Evolutionary conservation across 2,888 invertebrate species (phyloP).

Genomic region (Melangyna quadrimaculata): DNA sequence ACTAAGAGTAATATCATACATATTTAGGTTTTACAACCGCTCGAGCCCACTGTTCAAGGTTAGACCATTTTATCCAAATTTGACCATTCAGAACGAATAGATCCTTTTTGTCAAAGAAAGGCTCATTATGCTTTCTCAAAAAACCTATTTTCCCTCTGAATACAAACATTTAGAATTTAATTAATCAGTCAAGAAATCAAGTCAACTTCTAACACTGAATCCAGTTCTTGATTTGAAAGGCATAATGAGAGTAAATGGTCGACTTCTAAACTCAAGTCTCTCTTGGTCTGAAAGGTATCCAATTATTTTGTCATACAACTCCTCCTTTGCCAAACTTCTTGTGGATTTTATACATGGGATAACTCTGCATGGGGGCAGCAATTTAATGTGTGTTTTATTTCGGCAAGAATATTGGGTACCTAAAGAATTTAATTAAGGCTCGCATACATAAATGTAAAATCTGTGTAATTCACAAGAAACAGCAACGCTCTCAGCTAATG

Average conservation of each 20-base stretch:
- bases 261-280: slow-evolving; percentile 12
- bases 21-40: slow-evolving; percentile 22
- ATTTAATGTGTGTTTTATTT: slow-evolving; percentile 1
- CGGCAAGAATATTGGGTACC: slow-evolving; percentile 28
- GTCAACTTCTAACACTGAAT: slow-evolving; percentile 39
- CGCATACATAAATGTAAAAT: slow-evolving; percentile 24
- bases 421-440: slow-evolving; percentile 17
- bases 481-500: too few relatives aligned
- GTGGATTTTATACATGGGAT: slow-evolving; percentile 13
- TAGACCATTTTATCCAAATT: not conserved
- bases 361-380: slow-evolving; percentile 15
- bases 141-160: not conserved
- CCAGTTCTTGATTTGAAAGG: slow-evolving; percentile 29
- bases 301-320: slow-evolving; percentile 25
- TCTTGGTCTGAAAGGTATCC: slow-evolving; percentile 12
- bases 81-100: not conserved
- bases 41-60: not conserved
- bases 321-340: not conserved
- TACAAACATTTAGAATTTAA: not conserved
- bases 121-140: slow-evolving; percentile 6
- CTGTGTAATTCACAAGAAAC: slow-evolving; percentile 42
- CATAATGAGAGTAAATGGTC: slow-evolving; percentile 30
- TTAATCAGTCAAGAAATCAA: too few relatives aligned
- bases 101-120: not conserved
- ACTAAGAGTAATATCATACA: slow-evolving; percentile 40